phyloP scores from a whole-genome alignment of 2,113 vertebrate genomes.

The Corythornis madagascariensis region DNA sequence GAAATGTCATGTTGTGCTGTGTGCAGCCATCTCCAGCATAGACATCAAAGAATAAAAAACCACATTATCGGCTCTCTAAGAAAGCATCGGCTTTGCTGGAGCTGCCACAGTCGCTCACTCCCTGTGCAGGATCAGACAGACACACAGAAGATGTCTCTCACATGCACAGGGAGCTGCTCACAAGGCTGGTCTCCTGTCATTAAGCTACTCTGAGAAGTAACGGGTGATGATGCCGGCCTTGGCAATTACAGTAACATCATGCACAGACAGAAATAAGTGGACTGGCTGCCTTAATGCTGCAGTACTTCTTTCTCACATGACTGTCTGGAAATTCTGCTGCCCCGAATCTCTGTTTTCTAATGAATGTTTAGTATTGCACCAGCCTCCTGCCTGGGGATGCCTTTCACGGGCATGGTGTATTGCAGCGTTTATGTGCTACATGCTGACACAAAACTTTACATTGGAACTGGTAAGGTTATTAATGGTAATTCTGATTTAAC shows the following conservation, averaged over 20 bases:
- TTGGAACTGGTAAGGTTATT: not conserved
- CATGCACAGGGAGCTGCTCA: not conserved
- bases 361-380: not conserved
- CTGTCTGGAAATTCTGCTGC: slow-evolving; percentile 44
- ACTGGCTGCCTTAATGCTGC: not conserved
- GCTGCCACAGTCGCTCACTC: not conserved
- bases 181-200: not conserved
- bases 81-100: not conserved
- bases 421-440: not conserved
- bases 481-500: not conserved
- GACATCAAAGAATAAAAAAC: not conserved
- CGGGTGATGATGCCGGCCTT: not conserved
- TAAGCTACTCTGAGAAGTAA: not conserved
- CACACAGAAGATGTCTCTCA: not conserved
- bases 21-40: not conserved
- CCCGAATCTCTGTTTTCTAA: slow-evolving; percentile 17
- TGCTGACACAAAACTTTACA: not conserved
- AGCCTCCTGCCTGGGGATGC: not conserved
- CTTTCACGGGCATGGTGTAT: not conserved
- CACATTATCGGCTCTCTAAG: not conserved
- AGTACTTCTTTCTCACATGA: not conserved
- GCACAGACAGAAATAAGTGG: slow-evolving; percentile 25
- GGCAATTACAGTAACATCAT: slow-evolving; percentile 41
- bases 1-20: not conserved
- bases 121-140: not conserved